Base-by-base conservation (phyloP, 1,140 invertebrate genomes). In the Ptiloglossa arizonensis region DNA sequence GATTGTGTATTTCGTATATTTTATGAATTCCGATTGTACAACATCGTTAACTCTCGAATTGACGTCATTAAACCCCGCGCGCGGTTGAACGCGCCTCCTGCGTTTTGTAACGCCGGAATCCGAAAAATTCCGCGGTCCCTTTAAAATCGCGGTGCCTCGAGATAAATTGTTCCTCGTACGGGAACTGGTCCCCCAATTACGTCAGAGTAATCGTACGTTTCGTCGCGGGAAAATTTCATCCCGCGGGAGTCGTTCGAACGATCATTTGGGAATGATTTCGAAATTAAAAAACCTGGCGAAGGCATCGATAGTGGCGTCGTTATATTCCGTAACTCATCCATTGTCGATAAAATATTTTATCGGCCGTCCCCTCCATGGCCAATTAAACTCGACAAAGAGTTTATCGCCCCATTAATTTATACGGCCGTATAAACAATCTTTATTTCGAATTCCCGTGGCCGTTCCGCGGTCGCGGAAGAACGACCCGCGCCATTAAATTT, bases 401-500 rank as follows among this genome's bases (percentile, higher is more conserved):
- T 84, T 84, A 84, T 56, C 35, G 63, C 59, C 59, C 64, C 66
- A 50, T 83, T 84, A 84, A 79, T 73, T 83, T 80, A 62, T 69
- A 83, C 63, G 60, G 56, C 60, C 41, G 66, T 67, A 83, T 82
- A 52, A 62, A 71, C 32, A 66, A 80, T 82, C 41, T 44, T 24
- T 19, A 50, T 69, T 79, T 68, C 54, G 63, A 50, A 71, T 72
- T 78, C 68, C 9, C 35, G 5, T 35, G 35, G 35, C 35, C 41
- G 41, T 13, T 41, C 8, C 41, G 27, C 57, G 56, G 46, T 48
- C 24, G 38, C 35, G 52, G 29, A 75, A 27, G 48, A 54, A 48
- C 57, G 48, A 41, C 27, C 41, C 38, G 27, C 41, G 22, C 19
- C 35, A 0, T 67, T 48, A 74, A 66, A 62, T 46, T 50, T 32